Base-by-base conservation (phyloP, 2,797 vertebrate genomes). In the Enteromius trimaculatus region DNA sequence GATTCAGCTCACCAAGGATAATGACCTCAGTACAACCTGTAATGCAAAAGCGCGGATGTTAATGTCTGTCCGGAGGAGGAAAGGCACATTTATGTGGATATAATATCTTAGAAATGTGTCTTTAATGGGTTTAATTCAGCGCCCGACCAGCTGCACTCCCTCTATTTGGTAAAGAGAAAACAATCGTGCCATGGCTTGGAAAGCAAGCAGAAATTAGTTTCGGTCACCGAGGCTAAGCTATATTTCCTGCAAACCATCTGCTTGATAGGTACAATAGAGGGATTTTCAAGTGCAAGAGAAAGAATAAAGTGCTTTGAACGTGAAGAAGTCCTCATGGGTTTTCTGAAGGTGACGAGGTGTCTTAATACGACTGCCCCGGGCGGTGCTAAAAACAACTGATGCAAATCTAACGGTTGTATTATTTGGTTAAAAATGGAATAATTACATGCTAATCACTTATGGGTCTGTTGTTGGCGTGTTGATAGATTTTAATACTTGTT, bases 231-330 rank as follows among this genome's bases (percentile, higher is more conserved):
- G 96, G 96, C 95, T 95, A 95, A 95, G 93, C 95, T 96, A 95
- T 96, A 94, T 97, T 97, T 96, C 96, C 96, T 97, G 95, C 95
- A 95, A 96, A 97, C 96, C 97, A 98, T 98, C 97, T 98, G 97
- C 97, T 96, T 96, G 95, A 96, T 97, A 97, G 95, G 91, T 95
- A 98, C 97, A 99, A 98, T 94, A 95, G 96, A 96, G 94, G 97
- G 97, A 98, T 99, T 98, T 98, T 96, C 95, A 82, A 77, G 81
- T 86, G 88, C 66, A 85, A 72, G 77, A 91, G 90, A 90, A 91
- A 86, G 90, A 92, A 90, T 92, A 93, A 92, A 82, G 68, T 93
- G 93, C 95, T 94, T 94, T 93, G 92, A 94, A 94, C 89, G 90
- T 89, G 90, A 88, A 95, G 91, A 91, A 88, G 90, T 94, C 95